phyloP scores from a whole-genome alignment of 2,888 invertebrate genomes.

The Thalpophila matura region DNA sequence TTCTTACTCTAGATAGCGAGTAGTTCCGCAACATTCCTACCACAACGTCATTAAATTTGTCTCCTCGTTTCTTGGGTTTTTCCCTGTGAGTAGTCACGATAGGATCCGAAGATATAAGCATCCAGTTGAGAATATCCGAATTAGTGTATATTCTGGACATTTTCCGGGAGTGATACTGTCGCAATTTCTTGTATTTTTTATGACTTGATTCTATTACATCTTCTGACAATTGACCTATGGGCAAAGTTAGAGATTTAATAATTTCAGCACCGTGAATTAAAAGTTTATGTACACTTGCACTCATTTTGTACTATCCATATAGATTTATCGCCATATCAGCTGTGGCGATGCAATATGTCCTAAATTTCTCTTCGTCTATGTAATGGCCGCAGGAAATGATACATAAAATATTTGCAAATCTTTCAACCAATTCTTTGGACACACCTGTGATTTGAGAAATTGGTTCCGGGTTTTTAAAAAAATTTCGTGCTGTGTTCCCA shows the following conservation, averaged over 20 bases:
- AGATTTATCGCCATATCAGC: background rate
- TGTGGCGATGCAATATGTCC: background rate
- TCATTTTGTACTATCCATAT: slow-evolving; percentile 8
- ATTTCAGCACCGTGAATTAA: slow-evolving; percentile 6
- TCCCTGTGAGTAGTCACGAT: slow-evolving; percentile 23
- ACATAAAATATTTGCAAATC: slow-evolving; percentile 7
- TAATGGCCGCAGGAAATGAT: slow-evolving; percentile 4
- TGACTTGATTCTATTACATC: slow-evolving; percentile 2
- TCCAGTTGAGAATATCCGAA: background rate
- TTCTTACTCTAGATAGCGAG: too few species aligned
- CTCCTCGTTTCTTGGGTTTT: slow-evolving; percentile 34
- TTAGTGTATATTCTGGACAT: slow-evolving; percentile 3
- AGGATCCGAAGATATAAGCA: background rate
- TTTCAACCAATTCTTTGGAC: background rate
- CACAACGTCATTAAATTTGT: slow-evolving; percentile 26
- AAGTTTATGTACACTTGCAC: slow-evolving; percentile 11
- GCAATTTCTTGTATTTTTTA: background rate
- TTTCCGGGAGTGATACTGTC: background rate
- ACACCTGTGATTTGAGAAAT: background rate
- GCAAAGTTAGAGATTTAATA: slow-evolving; percentile 1
- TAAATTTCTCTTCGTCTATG: slow-evolving; percentile 3
- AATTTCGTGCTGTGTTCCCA: background rate
- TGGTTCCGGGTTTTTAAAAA: background rate
- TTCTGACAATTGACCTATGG: slow-evolving; percentile 4
- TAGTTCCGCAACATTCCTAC: too few species aligned